Evolutionary conservation across 1,140 invertebrate species (phyloP).

Genomic region (Metaphire vulgaris): DNA sequence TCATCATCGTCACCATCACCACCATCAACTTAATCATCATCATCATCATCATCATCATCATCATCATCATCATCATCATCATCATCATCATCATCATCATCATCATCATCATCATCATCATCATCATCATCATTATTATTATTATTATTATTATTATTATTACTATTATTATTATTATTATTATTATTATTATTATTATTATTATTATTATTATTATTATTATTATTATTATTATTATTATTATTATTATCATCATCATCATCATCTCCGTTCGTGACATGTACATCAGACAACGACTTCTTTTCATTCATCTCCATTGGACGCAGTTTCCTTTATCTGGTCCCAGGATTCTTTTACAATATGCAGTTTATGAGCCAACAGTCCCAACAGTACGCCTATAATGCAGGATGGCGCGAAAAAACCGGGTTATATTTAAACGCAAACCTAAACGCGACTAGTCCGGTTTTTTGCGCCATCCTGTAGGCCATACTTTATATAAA

Average conservation of each 20-base stretch:
- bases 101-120: slow-evolving; percentile 2
- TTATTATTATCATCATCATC: too few species aligned
- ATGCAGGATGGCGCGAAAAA: not conserved
- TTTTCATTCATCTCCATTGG: too few species aligned
- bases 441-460: not conserved
- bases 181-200: too few species aligned
- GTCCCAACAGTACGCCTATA: not conserved
- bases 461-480: not conserved
- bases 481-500: not conserved
- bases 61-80: slow-evolving; percentile 1
- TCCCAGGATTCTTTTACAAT: too few species aligned
- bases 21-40: not conserved
- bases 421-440: not conserved
- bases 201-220: too few species aligned
- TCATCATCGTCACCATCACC: not conserved
- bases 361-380: too few species aligned
- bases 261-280: too few species aligned
- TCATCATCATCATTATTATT: not conserved
- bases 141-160: too few species aligned
- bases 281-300: too few species aligned
- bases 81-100: slow-evolving; percentile 1
- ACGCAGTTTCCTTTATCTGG: too few species aligned
- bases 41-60: slow-evolving; percentile 1
- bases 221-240: too few species aligned
- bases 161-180: too few species aligned